These are phyloP conservation scores for Athripsodes cinereus DNA, from an alignment of 2,888 invertebrate genomes.

Conservation along the genomic window DNA sequence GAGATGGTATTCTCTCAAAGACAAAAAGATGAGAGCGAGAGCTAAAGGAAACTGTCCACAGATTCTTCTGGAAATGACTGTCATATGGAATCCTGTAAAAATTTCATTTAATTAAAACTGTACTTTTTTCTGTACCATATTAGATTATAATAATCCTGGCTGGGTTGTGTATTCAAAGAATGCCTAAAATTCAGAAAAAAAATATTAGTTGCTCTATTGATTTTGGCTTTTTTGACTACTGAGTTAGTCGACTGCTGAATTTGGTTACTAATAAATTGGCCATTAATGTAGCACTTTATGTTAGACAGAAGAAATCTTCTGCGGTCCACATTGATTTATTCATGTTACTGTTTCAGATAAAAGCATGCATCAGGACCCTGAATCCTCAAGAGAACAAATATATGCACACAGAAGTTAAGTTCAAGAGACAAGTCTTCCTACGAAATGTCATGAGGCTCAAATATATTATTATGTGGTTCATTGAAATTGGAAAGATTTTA, in stretches of 20 bases:
- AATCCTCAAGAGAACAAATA: slow-evolving; percentile 95
- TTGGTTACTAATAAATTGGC: no score
- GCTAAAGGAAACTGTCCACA: slow-evolving; percentile 90
- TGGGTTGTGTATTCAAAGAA: no score
- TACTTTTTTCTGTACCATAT: no score
- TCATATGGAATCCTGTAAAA: slow-evolving; percentile 86
- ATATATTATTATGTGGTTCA: slow-evolving; percentile 79
- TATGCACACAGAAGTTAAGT: slow-evolving; percentile 90
- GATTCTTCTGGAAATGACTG: slow-evolving; percentile 85
- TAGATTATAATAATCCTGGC: no score
- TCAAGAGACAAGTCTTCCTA: slow-evolving; percentile 91
- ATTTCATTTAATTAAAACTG: no score
- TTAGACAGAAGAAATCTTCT: no score
- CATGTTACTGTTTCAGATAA: slow-evolving; percentile 56
- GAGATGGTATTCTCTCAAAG: slow-evolving; percentile 94
- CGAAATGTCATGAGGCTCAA: slow-evolving; percentile 90
- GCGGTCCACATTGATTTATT: no score
- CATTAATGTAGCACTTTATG: no score
- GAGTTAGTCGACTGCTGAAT: no score
- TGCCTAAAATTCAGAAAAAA: no score
- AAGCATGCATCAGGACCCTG: slow-evolving; percentile 87
- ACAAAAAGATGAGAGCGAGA: slow-evolving; percentile 81
- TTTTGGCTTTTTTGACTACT: no score
- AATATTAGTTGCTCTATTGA: no score
- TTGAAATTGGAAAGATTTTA: slow-evolving; percentile 85